Evolutionary conservation across 2,113 vertebrate genomes (phyloP), one percentile per base, ranked within the genome.

Genomic region (Eubucco bourcierii): DNA sequence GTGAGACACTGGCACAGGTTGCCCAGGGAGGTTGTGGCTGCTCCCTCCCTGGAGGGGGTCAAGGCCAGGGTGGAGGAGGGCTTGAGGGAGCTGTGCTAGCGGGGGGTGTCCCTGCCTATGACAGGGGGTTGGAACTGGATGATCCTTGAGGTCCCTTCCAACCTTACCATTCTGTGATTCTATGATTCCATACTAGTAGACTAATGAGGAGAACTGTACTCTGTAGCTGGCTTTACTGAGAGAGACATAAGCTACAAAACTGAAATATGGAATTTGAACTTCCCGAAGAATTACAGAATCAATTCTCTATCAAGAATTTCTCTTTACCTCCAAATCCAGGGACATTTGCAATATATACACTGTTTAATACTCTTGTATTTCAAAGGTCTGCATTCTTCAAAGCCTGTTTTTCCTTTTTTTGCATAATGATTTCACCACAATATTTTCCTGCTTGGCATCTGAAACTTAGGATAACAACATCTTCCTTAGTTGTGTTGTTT

Each of bases 341-440:
- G 12, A 53, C 61, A 50, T 50, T 71, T 90, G 60, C 41, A 65
- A 47, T 3, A 47, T 27, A 74, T 1, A 53, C 61, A 67, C 47
- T 67, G 31, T 21, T 85, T 85, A 10, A 78, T 19, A 39, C 53
- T 90, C 74, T 60, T 77, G 20, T 37, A 80, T 84, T 88, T 90
- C 89, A 87, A 64, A 88, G 66, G 15, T 75, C 63, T 86, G 19
- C 33, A 9, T 67, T 90, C 74, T 90, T 92, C 66, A 80, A 78
- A 87, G 71, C 58, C 31, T 12, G 19, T 37, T 87, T 80, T 61
- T 78, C 39, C 66, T 90, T 13, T 13, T 61, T 90, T 88, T 84
- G 46, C 84, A 80, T 83, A 84, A 86, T 23, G 27, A 90, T 90
- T 92, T 95, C 67, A 82, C 91, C 91, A 87, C 93, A 81, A 7